Evolutionary conservation across 2,113 vertebrate genomes (phyloP).

Genomic region (Lasiurus cinereus): DNA sequence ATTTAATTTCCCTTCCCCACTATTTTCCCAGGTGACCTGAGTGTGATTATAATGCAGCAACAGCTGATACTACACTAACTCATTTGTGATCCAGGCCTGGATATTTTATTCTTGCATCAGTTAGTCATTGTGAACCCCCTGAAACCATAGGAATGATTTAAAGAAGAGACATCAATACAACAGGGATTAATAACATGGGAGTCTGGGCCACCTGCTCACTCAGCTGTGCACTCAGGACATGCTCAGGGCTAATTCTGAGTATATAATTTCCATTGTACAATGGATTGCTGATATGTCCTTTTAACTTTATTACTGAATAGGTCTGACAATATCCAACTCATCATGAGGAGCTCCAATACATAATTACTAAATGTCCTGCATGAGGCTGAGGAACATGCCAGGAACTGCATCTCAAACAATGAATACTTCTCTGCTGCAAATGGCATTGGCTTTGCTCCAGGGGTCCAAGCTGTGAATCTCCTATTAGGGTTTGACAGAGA

Average conservation of each 20-base stretch:
- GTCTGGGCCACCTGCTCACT: conserved; percentile 45
- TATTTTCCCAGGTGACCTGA: background rate
- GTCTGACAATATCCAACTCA: conserved; percentile 68
- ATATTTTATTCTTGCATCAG: background rate
- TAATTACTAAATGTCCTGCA: conserved; percentile 67
- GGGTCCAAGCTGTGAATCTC: conserved; percentile 41
- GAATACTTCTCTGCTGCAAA: conserved; percentile 61
- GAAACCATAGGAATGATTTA: background rate
- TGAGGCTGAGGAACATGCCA: conserved; percentile 60
- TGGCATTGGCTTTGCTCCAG: conserved; percentile 76
- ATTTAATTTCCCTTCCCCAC: background rate
- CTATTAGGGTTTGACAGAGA: conserved; percentile 58
- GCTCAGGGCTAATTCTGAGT: background rate
- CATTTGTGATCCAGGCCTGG: background rate
- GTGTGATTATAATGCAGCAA: background rate
- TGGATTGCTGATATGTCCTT: conserved; percentile 30
- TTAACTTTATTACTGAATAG: conserved; percentile 61
- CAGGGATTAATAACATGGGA: background rate
- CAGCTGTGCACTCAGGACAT: conserved; percentile 60
- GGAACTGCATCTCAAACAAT: conserved; percentile 69
- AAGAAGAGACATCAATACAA: conserved; percentile 23
- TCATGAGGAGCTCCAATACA: conserved; percentile 58
- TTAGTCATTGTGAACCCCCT: background rate
- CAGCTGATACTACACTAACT: background rate
- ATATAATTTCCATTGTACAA: conserved; percentile 64